Percentiles rank a stretch among this genome's conserved stretches.
These are phyloP conservation scores for Periophthalmodon schlosseri DNA, from an alignment of 2,113 vertebrate genomes.

Conservation along the genomic window DNA sequence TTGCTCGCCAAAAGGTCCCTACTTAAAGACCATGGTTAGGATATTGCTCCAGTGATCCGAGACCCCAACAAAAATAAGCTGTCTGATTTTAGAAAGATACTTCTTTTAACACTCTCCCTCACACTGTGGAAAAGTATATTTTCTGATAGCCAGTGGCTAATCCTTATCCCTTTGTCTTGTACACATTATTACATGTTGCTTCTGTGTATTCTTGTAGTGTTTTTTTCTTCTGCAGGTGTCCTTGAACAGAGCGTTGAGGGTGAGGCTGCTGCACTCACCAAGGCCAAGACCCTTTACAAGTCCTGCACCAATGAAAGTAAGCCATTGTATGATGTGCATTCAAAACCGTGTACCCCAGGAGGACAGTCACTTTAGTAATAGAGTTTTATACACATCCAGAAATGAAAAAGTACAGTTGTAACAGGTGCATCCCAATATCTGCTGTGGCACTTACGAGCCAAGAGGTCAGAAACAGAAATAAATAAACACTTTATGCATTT, in stretches of 20 bases:
- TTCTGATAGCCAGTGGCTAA: too few species aligned
- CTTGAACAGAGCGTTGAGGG: conserved; percentile 77
- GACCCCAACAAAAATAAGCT: too few species aligned
- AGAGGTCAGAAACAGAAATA: background rate
- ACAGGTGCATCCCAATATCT: background rate
- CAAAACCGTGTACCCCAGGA: background rate
- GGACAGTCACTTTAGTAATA: background rate
- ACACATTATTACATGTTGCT: background rate
- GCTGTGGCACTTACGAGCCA: too few species aligned
- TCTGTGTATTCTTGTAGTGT: conserved; percentile 23
- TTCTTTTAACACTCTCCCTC: too few species aligned
- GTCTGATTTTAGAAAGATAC: too few species aligned
- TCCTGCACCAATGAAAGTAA: conserved; percentile 95
- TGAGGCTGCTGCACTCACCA: conserved; percentile 82
- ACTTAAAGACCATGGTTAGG: background rate
- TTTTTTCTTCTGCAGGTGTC: conserved; percentile 80
- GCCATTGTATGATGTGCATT: conserved; percentile 47
- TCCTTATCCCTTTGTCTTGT: too few species aligned
- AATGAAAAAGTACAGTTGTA: too few species aligned
- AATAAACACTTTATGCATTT: background rate
- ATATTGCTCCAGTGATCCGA: too few species aligned
- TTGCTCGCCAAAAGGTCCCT: background rate
- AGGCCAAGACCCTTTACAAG: conserved; percentile 90
- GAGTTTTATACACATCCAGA: too few species aligned
- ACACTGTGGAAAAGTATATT: too few species aligned